Conservation (phyloP, 1,140 invertebrate species). For the Phymastichus coffea region DNA sequence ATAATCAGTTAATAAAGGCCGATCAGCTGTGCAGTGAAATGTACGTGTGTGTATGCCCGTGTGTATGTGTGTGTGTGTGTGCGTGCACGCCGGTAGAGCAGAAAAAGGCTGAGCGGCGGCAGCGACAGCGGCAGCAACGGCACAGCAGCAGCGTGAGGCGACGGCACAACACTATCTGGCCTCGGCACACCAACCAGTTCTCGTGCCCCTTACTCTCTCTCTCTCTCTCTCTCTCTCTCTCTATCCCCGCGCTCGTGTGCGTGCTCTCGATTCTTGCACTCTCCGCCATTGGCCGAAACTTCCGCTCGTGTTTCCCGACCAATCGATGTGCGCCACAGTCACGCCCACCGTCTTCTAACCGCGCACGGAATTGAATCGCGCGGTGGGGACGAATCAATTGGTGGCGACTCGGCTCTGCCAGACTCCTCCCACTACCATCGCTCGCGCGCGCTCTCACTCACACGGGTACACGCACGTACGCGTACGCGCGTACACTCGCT, state of each 20-base stretch:
- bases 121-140: conserved; percentile 36
- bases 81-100: not conserved
- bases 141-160: conserved; percentile 54
- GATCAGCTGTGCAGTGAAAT: too few relatives aligned
- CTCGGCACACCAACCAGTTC: conserved; percentile 18
- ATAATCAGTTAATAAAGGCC: too few relatives aligned
- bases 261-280: too few relatives aligned
- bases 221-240: not conserved
- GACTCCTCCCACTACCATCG: conserved; percentile 54
- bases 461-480: not conserved
- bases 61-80: too few relatives aligned
- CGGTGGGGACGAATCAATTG: conserved; percentile 57
- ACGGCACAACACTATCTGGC: conserved; percentile 57
- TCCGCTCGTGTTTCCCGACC: conserved; percentile 2
- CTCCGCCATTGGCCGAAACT: conserved; percentile 24
- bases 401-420: conserved; percentile 51
- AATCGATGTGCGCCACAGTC: conserved; percentile 24
- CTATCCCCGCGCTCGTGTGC: too few relatives aligned
- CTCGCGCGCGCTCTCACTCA: not conserved
- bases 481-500: not conserved
- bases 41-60: too few relatives aligned
- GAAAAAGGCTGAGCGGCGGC: conserved; percentile 1
- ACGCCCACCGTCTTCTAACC: conserved; percentile 15
- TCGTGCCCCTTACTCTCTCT: not conserved
- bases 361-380: conserved; percentile 46